phyloP scores from a whole-genome alignment of 2,888 invertebrate species.

The Unio pictorum region DNA sequence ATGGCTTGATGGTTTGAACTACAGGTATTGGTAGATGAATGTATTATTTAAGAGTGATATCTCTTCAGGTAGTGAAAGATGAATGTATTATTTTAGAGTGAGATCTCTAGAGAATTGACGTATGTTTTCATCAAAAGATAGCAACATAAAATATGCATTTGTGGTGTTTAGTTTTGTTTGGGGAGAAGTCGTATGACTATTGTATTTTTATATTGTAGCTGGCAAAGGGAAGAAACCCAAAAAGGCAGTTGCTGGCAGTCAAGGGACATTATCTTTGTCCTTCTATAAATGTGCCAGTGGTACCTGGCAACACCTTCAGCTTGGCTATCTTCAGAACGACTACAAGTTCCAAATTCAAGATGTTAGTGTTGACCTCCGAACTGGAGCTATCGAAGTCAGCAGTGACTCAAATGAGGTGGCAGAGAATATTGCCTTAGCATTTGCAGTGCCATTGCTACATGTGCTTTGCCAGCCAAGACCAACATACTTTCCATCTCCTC shows the following conservation, averaged over 20 bases:
- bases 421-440: conserved; percentile 72
- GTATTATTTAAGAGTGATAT: no score
- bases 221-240: conserved; percentile 49
- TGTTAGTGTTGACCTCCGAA: conserved; percentile 56
- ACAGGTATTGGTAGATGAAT: no score
- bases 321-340: conserved; percentile 49
- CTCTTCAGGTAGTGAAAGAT: no score
- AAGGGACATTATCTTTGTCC: conserved; percentile 61
- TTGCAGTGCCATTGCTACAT: conserved; percentile 73
- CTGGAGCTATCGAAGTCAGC: conserved; percentile 54
- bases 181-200: no score
- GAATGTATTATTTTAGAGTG: no score
- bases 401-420: conserved; percentile 66
- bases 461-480: conserved; percentile 74
- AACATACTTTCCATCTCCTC: conserved; percentile 29
- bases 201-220: conserved; percentile 25
- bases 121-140: no score
- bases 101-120: no score
- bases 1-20: no score
- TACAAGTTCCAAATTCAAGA: conserved; percentile 48
- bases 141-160: no score
- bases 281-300: conserved; percentile 52
- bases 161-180: no score
- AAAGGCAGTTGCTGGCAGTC: conserved; percentile 64
- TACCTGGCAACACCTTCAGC: conserved; percentile 45